Base-by-base conservation (phyloP, 2,888 invertebrate species). In the Rhingia campestris region DNA sequence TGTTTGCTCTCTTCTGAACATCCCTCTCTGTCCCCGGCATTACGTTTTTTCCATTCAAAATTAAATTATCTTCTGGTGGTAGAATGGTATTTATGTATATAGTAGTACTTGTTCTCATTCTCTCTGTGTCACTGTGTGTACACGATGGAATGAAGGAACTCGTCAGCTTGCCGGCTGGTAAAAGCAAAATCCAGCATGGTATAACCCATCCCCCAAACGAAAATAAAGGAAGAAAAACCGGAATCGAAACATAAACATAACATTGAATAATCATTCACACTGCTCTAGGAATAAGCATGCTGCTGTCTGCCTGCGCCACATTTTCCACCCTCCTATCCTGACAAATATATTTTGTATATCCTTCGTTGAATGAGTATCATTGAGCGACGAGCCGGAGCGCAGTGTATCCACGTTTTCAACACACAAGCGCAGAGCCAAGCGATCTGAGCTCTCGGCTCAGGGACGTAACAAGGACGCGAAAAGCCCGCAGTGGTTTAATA, bases 161-260 rank as follows among this genome's bases (percentile, higher is more conserved):
- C n/a, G 22, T 56, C 33, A 64, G 47, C 69, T n/a, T 59, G 80
- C 79, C 84, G 84, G 84, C 80, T 74, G 79, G n/a, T 30, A 37
- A 30, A 47, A 45, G 47, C 47, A 4, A 69, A 69, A 33, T 37
- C 53, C 63, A 75, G 75, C 81, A 51, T 81, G 81, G 63, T 69
- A 22, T 59, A 10, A 37, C 47, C 14, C 10, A 10, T 39, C 10
- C 39, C 53, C 39, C 45, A 51, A 10, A 10, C 58, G 7, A 32
- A 12, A 45, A 56, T 22, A 14, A 0, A 22, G 10, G n/a, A 37
- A 14, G 45, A 41, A 54, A 45, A 74, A 70, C 74, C 74, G 79
- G 74, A 79, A 84, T 84, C 70, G 79, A 75, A 84, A 84, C 84
- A 84, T 79, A 84, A 84, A 84, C 84, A 80, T 84, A 84, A 80